phyloP scores from a whole-genome alignment of 2,797 vertebrate species.

The Coluber constrictor region DNA sequence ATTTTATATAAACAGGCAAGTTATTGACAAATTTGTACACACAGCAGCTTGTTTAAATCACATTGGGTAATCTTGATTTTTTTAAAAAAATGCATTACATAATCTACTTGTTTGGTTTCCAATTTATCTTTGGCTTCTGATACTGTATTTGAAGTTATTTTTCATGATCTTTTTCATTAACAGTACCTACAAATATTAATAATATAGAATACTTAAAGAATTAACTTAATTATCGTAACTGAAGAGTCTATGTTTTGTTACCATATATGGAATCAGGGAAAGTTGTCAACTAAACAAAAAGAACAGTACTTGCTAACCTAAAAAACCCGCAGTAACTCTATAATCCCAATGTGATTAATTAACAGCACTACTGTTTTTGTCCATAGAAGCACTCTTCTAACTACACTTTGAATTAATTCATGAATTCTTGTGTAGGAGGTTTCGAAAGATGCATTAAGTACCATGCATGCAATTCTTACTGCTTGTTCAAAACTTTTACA shows the following conservation, averaged over 20 bases:
- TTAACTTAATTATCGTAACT: slow-evolving; percentile 55
- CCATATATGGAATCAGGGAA: slow-evolving; percentile 51
- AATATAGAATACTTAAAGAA: slow-evolving; percentile 25
- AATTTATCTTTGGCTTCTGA: not conserved
- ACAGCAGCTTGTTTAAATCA: not conserved
- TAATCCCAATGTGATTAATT: slow-evolving; percentile 47
- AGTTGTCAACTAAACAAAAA: slow-evolving; percentile 40
- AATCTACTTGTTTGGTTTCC: not conserved
- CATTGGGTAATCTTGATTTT: not conserved
- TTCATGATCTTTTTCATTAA: slow-evolving; percentile 21
- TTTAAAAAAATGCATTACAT: not conserved
- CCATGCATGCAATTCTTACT: not conserved
- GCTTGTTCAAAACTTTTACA: not conserved
- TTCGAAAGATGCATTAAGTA: not conserved
- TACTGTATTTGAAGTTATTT: not conserved
- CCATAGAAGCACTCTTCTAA: not conserved
- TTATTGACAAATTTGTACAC: not conserved
- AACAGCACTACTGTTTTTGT: not conserved
- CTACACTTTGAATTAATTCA: not conserved
- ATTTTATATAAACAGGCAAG: not conserved
- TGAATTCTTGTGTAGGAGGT: not conserved
- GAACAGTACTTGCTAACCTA: slow-evolving; percentile 35
- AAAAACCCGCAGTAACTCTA: slow-evolving; percentile 39
- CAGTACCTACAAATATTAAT: slow-evolving; percentile 27
- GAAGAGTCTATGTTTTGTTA: slow-evolving; percentile 49